phyloP scores from a whole-genome alignment of 2,113 vertebrate genomes.

The Fregetta grallaria region DNA sequence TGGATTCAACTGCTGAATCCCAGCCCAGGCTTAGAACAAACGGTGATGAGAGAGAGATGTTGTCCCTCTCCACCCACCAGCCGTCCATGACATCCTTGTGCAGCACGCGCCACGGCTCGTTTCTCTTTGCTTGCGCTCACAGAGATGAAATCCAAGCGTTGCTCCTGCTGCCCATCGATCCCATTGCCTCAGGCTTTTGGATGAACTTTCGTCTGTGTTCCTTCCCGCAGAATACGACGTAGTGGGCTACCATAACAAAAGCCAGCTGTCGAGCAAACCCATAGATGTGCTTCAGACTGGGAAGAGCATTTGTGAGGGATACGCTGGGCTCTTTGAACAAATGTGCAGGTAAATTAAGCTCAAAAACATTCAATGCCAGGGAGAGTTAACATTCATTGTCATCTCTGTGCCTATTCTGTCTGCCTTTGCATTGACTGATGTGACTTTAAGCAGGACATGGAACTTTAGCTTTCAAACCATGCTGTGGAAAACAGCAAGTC shows the following conservation, averaged over 20 bases:
- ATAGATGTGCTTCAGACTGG: constrained; percentile 71
- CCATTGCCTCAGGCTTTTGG: neutral
- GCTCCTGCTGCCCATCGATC: neutral
- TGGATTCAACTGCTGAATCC: neutral
- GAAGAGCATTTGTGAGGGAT: constrained; percentile 82
- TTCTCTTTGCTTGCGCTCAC: accelerated
- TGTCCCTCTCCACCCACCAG: neutral
- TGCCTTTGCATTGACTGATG: constrained; percentile 25
- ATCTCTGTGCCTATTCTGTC: neutral
- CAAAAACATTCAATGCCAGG: neutral
- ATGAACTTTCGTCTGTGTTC: neutral
- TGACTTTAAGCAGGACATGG: constrained; percentile 3
- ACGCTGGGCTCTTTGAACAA: constrained; percentile 77
- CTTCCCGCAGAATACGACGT: constrained; percentile 76
- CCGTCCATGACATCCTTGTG: neutral
- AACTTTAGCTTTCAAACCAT: constrained; percentile 61
- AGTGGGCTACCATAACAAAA: constrained; percentile 73
- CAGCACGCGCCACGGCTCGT: accelerated
- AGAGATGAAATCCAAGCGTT: accelerated
- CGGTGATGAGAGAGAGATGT: neutral
- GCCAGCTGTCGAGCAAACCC: constrained; percentile 58
- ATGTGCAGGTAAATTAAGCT: constrained; percentile 82
- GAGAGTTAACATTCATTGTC: neutral
- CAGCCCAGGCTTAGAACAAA: neutral
- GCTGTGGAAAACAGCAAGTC: constrained; percentile 64